Base-by-base conservation (phyloP, 2,888 invertebrate genomes). In the Brachylomia viminalis region DNA sequence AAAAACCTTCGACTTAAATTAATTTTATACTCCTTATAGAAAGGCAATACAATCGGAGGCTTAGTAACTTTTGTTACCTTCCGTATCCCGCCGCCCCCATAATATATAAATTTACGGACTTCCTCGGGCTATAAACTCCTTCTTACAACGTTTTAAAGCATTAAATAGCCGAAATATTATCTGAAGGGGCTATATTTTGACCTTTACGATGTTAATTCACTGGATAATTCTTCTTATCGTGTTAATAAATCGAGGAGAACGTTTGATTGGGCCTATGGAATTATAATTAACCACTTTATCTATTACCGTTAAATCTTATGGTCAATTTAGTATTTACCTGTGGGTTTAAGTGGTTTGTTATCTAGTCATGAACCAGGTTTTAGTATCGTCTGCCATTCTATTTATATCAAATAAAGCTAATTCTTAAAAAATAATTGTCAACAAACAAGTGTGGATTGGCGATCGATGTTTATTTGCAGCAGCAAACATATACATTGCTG, bases 111-210 rank as follows among this genome's bases (percentile, higher is more conserved):
- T 86, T 89, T 82, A 87, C 74, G 70, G 76, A 84, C 68, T 80
- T 78, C 82, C 75, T 30, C 67, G 68, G 77, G 86, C 87, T 79
- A 84, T 87, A 89, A 89, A 87, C 82, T 89, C 83, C 78, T 84
- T 79, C 82, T 83, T 76, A 79, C 74, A 75, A 69, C 72, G 78
- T 79, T 83, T 84, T 84, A 79, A 77, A 80, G 79, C 66, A 49
- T 81, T 74, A 84, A 82, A 80, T 83, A 71, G 83, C 85, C 75
- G 72, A 77, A 77, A 77, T 83, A 83, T 83, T 80, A 86, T 77
- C 77, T 52, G 23, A 68, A 67, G 71, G 73, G 65, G 77, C 83
- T 71, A 73, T 79, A 84, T 72, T 79, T 86, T 77, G 82, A 77
- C 85, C 86, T 85, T 83, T 70, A 85, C 62, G 77, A 77, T 73